Evolutionary conservation across 2,888 invertebrate genomes (phyloP), one percentile per base, ranked within the genome.

Genomic region (Blastobasis lacticolella): DNA sequence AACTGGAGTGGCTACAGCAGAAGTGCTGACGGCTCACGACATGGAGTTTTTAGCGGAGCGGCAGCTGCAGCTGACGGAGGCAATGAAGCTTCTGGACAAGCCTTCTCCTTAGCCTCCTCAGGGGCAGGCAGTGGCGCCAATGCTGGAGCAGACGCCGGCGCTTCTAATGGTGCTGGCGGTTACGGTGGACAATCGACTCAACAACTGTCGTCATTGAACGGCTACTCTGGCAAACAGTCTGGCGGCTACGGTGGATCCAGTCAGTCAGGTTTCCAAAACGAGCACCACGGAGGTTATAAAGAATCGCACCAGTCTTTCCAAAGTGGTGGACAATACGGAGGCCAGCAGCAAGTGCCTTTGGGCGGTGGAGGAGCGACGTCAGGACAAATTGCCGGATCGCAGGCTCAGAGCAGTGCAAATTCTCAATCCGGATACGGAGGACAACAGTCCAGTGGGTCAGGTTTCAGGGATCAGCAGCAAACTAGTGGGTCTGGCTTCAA

Each of bases 1-100:
- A 73, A 83, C 46, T 81, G 81, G 81, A 75, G 72, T 36, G 82
- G 81, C 2, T 54, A 73, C 7, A 58, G 73, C 7, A 70, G 70
- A 49, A 64, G 60, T 23, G 40, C 61, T 38, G 64, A 68, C 46
- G 79, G 80, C 3, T 49, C 57, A 4, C 64, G 65, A 38, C 71
- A 71, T 43, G 76, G 79, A 49, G 71, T 81, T 0, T 81, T 75
- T 50, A 81, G 77, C 52, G 75, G 75, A 4, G 75, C 75, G 1
- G 66, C 71, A 1, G 75, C 73, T 5, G 63, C 75, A 6, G 64
- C 71, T n/a, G 62, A 63, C 3, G 67, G 65, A 37, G 66, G 58
- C 4, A 50, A 51, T 5, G 63, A 70, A 43, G 53, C 56, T 43
- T 49, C 60, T 10, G 73, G 76, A 48, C 69, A 73, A 62, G 79